A percentile compares a stretch with the other conserved stretches of the same genome.
Evolutionary conservation across 2,888 invertebrate species (phyloP).

Genomic region (Trichacis sp.): DNA sequence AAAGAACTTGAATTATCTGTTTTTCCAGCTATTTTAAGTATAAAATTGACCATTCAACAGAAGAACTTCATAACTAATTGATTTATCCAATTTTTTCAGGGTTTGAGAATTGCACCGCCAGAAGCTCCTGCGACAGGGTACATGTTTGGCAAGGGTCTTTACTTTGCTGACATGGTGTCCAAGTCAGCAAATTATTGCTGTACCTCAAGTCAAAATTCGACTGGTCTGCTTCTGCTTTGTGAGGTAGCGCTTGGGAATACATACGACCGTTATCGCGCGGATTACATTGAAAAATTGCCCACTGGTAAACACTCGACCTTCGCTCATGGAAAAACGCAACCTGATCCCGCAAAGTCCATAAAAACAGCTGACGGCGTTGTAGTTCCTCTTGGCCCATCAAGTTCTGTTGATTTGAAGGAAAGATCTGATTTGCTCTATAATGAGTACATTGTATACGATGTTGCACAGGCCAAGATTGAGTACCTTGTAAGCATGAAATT

Average conservation of each 20-base stretch:
- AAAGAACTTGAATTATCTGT: no score
- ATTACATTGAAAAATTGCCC: conserved; percentile 83
- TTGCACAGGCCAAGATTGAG: conserved; percentile 91
- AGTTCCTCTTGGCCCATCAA: conserved; percentile 82
- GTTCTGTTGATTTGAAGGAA: conserved; percentile 63
- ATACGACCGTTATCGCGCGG: conserved; percentile 81
- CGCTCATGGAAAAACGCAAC: conserved; percentile 87
- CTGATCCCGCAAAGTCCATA: conserved; percentile 77
- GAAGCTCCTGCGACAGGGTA: conserved; percentile 95
- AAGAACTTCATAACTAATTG: no score
- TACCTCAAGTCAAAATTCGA: conserved; percentile 76
- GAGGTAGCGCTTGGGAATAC: conserved; percentile 96
- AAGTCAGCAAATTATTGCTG: conserved; percentile 98
- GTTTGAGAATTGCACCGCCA: conserved; percentile 95
- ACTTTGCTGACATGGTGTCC: conserved; percentile 97
- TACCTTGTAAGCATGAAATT: conserved; percentile 91
- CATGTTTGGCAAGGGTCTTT: conserved; percentile 97
- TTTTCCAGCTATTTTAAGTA: no score
- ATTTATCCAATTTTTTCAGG: conserved; percentile 54
- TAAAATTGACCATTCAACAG: no score
- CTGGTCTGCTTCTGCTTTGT: conserved; percentile 90
- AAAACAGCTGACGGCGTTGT: conserved; percentile 78
- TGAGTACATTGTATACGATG: conserved; percentile 96
- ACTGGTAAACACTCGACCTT: conserved; percentile 88
- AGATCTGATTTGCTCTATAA: conserved; percentile 84